These are phyloP conservation scores for Hormaphis cornu DNA, from an alignment of 1,140 invertebrate species.

Conservation along the genomic window DNA sequence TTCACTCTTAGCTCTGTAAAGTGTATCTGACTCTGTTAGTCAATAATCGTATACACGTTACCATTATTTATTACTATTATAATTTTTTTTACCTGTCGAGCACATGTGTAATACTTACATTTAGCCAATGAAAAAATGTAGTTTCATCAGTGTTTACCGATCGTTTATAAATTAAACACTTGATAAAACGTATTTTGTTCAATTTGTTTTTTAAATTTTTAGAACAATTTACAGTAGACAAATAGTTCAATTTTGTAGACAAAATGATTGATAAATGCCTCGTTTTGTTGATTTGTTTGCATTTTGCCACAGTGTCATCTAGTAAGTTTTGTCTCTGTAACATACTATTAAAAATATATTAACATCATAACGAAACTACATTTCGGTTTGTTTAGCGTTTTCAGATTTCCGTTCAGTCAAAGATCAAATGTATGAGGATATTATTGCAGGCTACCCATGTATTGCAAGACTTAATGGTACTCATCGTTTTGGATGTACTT, in stretches of 20 bases:
- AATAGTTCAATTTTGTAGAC: not conserved
- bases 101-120: too few relatives aligned
- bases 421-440: constrained; percentile 69
- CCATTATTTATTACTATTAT: too few relatives aligned
- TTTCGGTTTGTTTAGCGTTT: not conserved
- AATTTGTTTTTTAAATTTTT: not conserved
- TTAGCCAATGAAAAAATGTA: too few relatives aligned
- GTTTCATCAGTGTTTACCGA: not conserved
- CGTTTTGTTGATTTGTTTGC: not conserved
- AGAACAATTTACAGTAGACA: not conserved
- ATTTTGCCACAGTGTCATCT: not conserved
- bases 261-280: not conserved
- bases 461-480: constrained; percentile 83
- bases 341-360: not conserved
- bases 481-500: constrained; percentile 84
- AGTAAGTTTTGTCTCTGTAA: not conserved
- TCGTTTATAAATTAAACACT: too few relatives aligned
- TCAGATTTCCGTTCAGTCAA: constrained; percentile 31
- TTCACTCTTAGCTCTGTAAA: too few relatives aligned
- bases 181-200: not conserved
- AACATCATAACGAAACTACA: not conserved
- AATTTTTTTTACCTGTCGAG: too few relatives aligned
- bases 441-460: constrained; percentile 63
- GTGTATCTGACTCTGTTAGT: too few relatives aligned
- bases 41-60: too few relatives aligned